Conservation (phyloP, 2,888 invertebrate genomes). For the Dasysyrphus tricinctus region DNA sequence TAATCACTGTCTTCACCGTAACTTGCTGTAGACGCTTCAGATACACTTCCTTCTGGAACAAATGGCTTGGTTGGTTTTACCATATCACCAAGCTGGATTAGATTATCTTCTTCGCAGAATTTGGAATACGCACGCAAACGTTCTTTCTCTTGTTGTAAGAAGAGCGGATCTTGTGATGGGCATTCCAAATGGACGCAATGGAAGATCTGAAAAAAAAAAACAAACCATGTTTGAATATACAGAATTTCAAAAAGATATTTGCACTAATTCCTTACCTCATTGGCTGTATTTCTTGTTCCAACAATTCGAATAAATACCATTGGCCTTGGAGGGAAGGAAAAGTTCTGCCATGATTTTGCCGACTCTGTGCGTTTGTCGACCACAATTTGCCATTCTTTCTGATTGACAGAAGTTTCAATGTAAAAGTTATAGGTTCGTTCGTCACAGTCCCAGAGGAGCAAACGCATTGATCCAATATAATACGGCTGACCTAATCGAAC, state of each 20-base stretch:
- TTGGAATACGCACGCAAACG: constrained; percentile 42
- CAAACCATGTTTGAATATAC: background rate
- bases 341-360: constrained; percentile 97
- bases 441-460: constrained; percentile 99
- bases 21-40: constrained; percentile 55
- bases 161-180: constrained; percentile 87
- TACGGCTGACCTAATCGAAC: constrained; percentile 98
- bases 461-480: constrained; percentile 93
- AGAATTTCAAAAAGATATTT: background rate
- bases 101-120: constrained; percentile 61
- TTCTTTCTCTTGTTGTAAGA: constrained; percentile 67
- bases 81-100: constrained; percentile 56
- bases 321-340: constrained; percentile 92
- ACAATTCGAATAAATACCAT: constrained; percentile 97
- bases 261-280: constrained; percentile 89
- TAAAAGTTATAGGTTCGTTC: constrained; percentile 97
- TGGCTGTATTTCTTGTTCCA: constrained; percentile 98
- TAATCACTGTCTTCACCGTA: constrained; percentile 52
- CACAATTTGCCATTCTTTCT: constrained; percentile 95
- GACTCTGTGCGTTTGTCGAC: constrained; percentile 93
- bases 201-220: constrained; percentile 88
- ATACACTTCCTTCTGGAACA: constrained; percentile 52
- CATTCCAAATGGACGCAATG: constrained; percentile 99
- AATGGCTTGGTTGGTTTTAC: constrained; percentile 35
- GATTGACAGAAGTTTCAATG: constrained; percentile 96